Conservation (phyloP, 2,797 vertebrate genomes). For the Aulostomus chinensis region DNA sequence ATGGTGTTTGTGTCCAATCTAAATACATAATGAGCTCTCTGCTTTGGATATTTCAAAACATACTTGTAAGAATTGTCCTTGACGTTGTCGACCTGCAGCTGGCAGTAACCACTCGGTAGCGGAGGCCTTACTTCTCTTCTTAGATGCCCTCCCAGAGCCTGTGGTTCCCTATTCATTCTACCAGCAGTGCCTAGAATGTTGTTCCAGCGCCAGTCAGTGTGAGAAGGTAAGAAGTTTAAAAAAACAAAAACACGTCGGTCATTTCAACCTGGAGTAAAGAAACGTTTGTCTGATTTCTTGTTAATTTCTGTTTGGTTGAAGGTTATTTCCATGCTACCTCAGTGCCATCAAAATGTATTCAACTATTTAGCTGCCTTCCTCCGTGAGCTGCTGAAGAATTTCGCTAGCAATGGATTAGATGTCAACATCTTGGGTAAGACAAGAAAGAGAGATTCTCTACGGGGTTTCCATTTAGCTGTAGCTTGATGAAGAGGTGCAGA, state of each 20-base stretch:
- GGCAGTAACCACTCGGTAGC: conserved; percentile 95
- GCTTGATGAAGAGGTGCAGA: no score
- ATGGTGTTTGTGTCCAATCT: no score
- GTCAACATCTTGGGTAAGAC: conserved; percentile 89
- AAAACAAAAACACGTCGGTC: no score
- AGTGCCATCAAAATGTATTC: conserved; percentile 93
- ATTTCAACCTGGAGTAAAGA: no score
- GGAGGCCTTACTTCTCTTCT: conserved; percentile 93
- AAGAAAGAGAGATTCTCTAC: background rate
- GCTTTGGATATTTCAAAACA: no score
- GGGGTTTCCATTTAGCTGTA: conserved; percentile 8
- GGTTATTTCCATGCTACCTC: conserved; percentile 87
- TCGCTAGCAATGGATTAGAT: conserved; percentile 89
- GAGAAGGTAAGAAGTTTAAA: conserved; percentile 91
- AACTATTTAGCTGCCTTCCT: conserved; percentile 92
- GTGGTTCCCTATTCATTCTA: conserved; percentile 88
- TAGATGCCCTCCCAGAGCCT: conserved; percentile 95
- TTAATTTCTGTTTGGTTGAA: conserved; percentile 54
- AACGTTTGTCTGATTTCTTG: background rate
- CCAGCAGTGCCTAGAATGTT: conserved; percentile 79
- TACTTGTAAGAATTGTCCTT: conserved; percentile 41
- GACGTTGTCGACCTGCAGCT: conserved; percentile 74
- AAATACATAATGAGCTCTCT: no score
- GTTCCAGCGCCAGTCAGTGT: conserved; percentile 78
- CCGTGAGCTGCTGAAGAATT: conserved; percentile 89